Conservation (phyloP, 2,797 vertebrate species). For the Fringilla coelebs region DNA sequence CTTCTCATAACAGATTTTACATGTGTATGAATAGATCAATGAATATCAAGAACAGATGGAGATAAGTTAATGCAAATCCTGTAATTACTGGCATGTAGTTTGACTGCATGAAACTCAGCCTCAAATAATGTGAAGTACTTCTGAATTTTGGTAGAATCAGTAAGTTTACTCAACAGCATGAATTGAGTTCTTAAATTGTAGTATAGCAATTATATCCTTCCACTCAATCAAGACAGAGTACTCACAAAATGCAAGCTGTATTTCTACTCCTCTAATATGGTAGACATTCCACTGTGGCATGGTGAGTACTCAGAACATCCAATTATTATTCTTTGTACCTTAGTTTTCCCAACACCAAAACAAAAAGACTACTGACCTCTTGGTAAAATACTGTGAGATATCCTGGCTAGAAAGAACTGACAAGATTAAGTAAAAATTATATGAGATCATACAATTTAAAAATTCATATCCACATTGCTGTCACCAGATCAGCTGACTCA, state of each 20-base stretch:
- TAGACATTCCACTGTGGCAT: background rate
- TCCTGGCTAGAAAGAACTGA: background rate
- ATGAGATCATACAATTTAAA: background rate
- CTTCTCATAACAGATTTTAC: background rate
- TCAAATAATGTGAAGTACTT: background rate
- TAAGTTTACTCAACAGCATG: background rate
- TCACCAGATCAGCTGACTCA: background rate
- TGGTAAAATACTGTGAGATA: background rate
- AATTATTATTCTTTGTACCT: background rate
- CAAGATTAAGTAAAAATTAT: background rate
- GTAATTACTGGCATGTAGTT: background rate
- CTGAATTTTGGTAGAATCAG: background rate
- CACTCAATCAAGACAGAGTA: background rate
- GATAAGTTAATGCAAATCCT: background rate
- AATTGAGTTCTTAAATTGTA: background rate
- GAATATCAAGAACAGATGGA: background rate
- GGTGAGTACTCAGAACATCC: background rate
- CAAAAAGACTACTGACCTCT: background rate
- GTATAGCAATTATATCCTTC: background rate
- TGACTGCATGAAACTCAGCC: background rate
- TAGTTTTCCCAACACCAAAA: background rate
- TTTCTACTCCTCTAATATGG: background rate
- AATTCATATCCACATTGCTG: background rate
- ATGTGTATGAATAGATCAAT: background rate
- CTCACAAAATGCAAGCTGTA: background rate